Evolutionary conservation across 1,140 invertebrate genomes (phyloP).

Genomic region (Drosophila punjabiensis): DNA sequence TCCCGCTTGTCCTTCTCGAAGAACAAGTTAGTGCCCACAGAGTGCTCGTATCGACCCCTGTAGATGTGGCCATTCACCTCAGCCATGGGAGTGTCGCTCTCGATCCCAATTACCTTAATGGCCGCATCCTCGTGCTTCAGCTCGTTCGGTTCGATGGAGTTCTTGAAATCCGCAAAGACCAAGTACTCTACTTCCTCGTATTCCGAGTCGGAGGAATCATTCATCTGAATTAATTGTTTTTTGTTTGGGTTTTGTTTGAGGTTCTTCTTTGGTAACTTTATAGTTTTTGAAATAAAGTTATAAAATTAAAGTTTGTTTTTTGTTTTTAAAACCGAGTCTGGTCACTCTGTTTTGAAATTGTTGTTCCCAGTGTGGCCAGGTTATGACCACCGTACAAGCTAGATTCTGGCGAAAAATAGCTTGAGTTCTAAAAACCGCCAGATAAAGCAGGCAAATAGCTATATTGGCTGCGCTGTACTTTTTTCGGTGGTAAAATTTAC

Average conservation of each 20-base stretch:
- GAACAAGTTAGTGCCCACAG: constrained; percentile 86
- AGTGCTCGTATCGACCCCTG: constrained; percentile 86
- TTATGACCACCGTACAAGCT: no score
- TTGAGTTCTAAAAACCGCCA: no score
- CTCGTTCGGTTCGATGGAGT: constrained; percentile 68
- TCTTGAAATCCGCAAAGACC: constrained; percentile 81
- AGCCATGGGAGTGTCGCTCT: constrained; percentile 86
- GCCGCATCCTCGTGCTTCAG: constrained; percentile 65
- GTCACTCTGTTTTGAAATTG: no score
- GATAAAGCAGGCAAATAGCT: no score
- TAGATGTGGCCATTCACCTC: constrained; percentile 87
- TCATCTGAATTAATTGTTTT: constrained; percentile 37
- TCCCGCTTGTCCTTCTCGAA: constrained; percentile 85
- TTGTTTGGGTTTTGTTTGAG: not conserved
- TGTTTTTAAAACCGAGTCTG: no score
- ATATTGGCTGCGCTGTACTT: no score
- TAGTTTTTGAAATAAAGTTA: no score
- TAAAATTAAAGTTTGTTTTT: no score
- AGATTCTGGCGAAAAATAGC: no score
- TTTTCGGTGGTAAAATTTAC: constrained; percentile 57
- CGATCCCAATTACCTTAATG: constrained; percentile 86
- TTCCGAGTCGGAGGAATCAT: constrained; percentile 75
- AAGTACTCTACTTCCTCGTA: constrained; percentile 80
- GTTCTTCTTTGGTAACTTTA: no score
- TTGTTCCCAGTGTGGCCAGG: no score